Base-by-base conservation (phyloP, 2,113 vertebrate species). In the Eulemur macaco region DNA sequence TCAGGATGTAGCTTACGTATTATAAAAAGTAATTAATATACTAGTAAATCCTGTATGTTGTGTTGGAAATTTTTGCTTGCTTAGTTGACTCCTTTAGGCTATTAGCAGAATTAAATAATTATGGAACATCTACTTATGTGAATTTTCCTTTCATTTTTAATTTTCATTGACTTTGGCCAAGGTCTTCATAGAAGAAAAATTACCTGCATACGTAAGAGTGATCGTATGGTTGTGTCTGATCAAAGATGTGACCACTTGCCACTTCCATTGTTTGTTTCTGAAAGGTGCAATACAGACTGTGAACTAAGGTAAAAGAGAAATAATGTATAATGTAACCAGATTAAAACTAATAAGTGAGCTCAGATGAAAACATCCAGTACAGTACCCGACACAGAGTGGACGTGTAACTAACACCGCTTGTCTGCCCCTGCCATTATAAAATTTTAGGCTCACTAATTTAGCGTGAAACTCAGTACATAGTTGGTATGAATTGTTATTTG, bases 211-310 rank as follows among this genome's bases (percentile, higher is more conserved):
- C 99, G 99, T 29, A 99, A 99, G 98, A 99, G 98, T 31, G 99
- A 99, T 97, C 99, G 74, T 20, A 92, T 98, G 15, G 98, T 99
- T 81, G 99, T 99, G 29, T 99, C 99, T 17, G 99, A 99, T 92
- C 99, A 99, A 97, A 99, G 99, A 95, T 99, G 99, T 98, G 99
- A 99, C 84, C 98, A 98, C 95, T 93, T 98, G 96, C 98, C 99
- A 74, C 96, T 97, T 20, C 99, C 99, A 3, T 93, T 97, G 74
- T 93, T 97, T 89, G 96, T 98, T 42, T 98, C 97, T 34, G 99
- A 99, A 97, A 98, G 98, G 42, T 99, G 99, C 98, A 99, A 99
- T 96, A 97, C 97, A 15, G 99, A 99, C 76, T 99, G 99, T 98
- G 99, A 99, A 98, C 98, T 99, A 98, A 99, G 99, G 99, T 99